Base-by-base conservation (phyloP, 2,797 vertebrate species). In the Petrocephalus sullivani region DNA sequence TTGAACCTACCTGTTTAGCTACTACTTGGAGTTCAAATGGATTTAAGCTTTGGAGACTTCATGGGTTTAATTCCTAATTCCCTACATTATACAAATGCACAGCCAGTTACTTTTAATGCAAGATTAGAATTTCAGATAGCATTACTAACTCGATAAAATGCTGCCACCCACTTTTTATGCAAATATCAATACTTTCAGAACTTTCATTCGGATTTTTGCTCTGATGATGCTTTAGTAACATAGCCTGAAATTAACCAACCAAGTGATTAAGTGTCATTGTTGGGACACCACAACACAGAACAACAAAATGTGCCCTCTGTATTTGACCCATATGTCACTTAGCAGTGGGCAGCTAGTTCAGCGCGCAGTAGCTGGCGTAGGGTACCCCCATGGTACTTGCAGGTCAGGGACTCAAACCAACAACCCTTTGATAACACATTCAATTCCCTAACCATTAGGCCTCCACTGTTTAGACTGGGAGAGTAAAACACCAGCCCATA, bases 1-100 rank as follows among this genome's bases (percentile, higher is more conserved):
- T 87, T 64, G 58, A 87, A 64, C 37, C 58, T 37, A 87, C 60
- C n/a, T 87, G 57, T 87, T 87, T 49, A 64, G 58, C 19, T 87
- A 64, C 60, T 64, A 51, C 57, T 61, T 87, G 58, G 37, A 64
- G 10, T 37, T 71, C 28, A 37, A 37, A 37, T 1, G 16, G 41
- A 49, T 64, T 87, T 51, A 56, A 67, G 33, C 58, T 46, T 21
- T n/a, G 58, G 64, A 67, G 57, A 49, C 19, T 49, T 87, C 51
- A 64, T 46, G 57, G 37, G 46, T 67, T 51, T 64, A 28, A 37
- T 33, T 37, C 33, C 57, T 46, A 46, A 46, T 46, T 46, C 41
- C 4, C 28, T 41, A 19, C 61, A 85, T 56, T 57, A 86, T 54
- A 46, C 56, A 86, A 58, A 86, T 58, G 28, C 14, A n/a, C 53